These are phyloP conservation scores for Porites rus DNA, from an alignment of 92 coral and sea anemone species.

Conservation along the genomic window DNA sequence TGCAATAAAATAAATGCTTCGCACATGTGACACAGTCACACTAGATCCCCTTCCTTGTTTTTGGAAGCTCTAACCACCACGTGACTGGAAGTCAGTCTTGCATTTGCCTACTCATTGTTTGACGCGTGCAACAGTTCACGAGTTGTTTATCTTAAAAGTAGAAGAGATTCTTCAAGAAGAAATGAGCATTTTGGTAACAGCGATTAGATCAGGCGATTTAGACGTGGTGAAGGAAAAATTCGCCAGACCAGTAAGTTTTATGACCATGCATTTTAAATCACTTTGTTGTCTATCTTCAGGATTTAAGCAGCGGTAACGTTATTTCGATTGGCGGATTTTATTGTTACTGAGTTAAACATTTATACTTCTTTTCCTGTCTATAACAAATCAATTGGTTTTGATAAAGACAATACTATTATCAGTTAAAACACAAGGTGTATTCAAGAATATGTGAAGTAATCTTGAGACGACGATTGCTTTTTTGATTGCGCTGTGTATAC, in stretches of 20 bases:
- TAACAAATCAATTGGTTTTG: not conserved
- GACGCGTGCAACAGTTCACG: conserved; percentile 23
- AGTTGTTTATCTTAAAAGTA: not conserved
- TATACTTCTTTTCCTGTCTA: not conserved
- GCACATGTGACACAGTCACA: no score
- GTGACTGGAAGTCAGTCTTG: conserved; percentile 15
- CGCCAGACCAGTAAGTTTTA: conserved; percentile 72
- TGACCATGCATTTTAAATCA: not conserved
- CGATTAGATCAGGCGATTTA: conserved; percentile 84
- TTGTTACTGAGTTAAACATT: not conserved
- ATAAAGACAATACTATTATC: not conserved
- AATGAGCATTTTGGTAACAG: conserved; percentile 66
- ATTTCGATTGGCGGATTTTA: not conserved
- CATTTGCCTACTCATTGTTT: not conserved
- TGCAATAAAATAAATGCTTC: no score
- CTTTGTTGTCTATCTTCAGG: no score
- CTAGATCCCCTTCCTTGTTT: no score
- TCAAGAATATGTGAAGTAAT: not conserved
- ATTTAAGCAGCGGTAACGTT: no score
- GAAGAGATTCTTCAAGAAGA: not conserved
- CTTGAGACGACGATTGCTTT: not conserved
- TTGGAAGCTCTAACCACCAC: not conserved
- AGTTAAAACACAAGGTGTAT: not conserved
- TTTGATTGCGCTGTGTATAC: not conserved
- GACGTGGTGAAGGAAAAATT: conserved; percentile 68